Evolutionary conservation across 2,888 invertebrate species (phyloP), one percentile per base, ranked within the genome.

Genomic region (Dicyrtomina minuta): DNA sequence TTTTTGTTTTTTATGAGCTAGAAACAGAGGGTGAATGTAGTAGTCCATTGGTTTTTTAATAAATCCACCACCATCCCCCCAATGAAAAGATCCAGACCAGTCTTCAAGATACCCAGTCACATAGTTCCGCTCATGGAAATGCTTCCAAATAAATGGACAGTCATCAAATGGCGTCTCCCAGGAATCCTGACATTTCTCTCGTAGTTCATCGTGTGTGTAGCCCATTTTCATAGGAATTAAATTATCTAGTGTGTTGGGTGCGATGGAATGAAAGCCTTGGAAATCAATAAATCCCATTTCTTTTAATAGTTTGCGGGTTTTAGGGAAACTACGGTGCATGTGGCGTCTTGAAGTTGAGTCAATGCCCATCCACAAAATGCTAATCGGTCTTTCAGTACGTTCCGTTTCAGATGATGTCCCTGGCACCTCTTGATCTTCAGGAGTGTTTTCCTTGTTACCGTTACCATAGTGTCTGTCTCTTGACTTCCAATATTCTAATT

Each of bases 81-180:
- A 90, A 79, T 89, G 89, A 80, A 90, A 91, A 0, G 91, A 91
- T 0, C 80, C 79, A 0, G 88, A 84, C 72, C 87, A 87, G 80
- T 93, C 93, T 83, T 93, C 93, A 0, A 87, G 90, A 78, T 90
- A 92, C 13, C 88, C 89, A 0, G 92, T 93, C 0, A 87, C 86
- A 80, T 91, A 93, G 27, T 90, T 89, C 3, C 84, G 82, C 4
- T 87, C 81, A 86, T 85, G 79, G 88, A 33, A 94, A 72, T 86
- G 84, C 73, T 88, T 87, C 93, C 93, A 94, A 53, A 93, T 84
- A 72, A 93, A 85, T 0, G 88, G 85, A 77, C 90, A 88, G 55
- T 86, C 84, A 78, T 93, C 91, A 61, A 88, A 80, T 33, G 86
- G 86, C 80, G 75, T 49, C 13, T 68, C 62, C 12, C 70, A 72